Evolutionary conservation across 2,797 vertebrate species (phyloP).

Genomic region (Pipistrellus pipistrellus): DNA sequence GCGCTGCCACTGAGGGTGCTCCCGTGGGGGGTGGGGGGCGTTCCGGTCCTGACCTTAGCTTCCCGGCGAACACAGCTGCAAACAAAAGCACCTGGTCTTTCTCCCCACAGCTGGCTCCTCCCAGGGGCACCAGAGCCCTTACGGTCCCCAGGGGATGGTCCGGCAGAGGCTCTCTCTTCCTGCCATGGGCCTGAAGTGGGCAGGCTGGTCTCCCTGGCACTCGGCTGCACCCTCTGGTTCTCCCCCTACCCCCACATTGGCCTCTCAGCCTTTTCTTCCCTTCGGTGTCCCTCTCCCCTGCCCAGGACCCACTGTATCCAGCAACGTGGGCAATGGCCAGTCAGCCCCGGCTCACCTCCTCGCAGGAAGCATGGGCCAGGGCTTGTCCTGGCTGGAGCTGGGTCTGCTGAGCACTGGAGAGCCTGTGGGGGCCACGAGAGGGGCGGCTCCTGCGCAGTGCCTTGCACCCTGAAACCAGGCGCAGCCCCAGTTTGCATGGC

Average conservation of each 20-base stretch:
- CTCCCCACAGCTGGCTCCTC: not conserved
- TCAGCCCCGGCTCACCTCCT: not conserved
- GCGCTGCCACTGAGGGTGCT: not conserved
- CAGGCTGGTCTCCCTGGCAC: not conserved
- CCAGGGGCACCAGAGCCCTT: fast-evolving
- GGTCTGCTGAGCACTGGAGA: not conserved
- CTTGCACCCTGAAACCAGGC: not conserved
- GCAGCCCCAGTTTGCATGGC: not conserved
- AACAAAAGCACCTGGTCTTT: not conserved
- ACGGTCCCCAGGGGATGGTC: not conserved
- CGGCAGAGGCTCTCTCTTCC: not conserved
- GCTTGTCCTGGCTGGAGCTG: not conserved
- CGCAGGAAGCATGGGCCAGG: too few species aligned
- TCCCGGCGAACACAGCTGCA: not conserved
- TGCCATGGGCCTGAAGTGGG: not conserved
- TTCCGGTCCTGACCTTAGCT: not conserved
- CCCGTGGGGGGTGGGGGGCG: not conserved
- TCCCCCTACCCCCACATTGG: not conserved
- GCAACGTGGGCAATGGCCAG: not conserved
- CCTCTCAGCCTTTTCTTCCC: not conserved
- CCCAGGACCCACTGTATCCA: not conserved
- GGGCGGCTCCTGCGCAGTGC: fast-evolving
- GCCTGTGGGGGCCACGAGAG: fast-evolving
- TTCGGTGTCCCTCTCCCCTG: not conserved
- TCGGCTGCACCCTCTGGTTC: not conserved